Evolutionary conservation across 2,888 invertebrate species (phyloP).

Genomic region (Dryobotodes eremita): DNA sequence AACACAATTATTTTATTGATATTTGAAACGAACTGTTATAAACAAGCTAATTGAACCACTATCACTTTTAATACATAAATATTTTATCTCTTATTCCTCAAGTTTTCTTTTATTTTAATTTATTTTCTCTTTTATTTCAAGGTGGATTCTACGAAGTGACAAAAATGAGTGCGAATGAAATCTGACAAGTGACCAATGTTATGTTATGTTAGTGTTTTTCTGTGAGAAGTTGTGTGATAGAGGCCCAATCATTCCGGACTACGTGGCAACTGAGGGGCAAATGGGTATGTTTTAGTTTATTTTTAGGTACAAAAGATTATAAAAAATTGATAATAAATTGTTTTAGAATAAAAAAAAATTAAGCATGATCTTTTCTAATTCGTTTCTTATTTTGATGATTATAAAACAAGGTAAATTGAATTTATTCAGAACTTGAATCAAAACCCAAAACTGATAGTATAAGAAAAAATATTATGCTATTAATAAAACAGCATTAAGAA

Average conservation of each 20-base stretch:
- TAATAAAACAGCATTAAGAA: not conserved
- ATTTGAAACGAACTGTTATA: not conserved
- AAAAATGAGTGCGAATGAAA: conserved; percentile 75
- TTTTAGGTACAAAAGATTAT: not conserved
- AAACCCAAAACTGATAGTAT: not conserved
- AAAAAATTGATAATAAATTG: not conserved
- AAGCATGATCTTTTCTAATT: not conserved
- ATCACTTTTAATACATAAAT: conserved; percentile 22
- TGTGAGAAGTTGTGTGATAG: conserved; percentile 73
- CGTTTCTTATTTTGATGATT: not conserved
- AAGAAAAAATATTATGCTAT: not conserved
- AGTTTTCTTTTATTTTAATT: conserved; percentile 49
- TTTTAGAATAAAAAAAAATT: not conserved
- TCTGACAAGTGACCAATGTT: conserved; percentile 68
- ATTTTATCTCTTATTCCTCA: conserved; percentile 23
- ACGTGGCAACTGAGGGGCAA: conserved; percentile 83
- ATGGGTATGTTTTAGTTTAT: conserved; percentile 82
- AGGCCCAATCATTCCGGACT: conserved; percentile 85
- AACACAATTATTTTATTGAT: not conserved
- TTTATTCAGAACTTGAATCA: not conserved
- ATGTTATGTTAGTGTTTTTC: conserved; percentile 74
- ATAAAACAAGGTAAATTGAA: not conserved
- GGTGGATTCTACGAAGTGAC: conserved; percentile 67
- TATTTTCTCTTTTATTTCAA: conserved; percentile 75
- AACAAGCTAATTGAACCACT: conserved; percentile 64